These are phyloP conservation scores for Sepiola atlantica DNA, from an alignment of 2,888 invertebrate species.

Conservation along the genomic window DNA sequence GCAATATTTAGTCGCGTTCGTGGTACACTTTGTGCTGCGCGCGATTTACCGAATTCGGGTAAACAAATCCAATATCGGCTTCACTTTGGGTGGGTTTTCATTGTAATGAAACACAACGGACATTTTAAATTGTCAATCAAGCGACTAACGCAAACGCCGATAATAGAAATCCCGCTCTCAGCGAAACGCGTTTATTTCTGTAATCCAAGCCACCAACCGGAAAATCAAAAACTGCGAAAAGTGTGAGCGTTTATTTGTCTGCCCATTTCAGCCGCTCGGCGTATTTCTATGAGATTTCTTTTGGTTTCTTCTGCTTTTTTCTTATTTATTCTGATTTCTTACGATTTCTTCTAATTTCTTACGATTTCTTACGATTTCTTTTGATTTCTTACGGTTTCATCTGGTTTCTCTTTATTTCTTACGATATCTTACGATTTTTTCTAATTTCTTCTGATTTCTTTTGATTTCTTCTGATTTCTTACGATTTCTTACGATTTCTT, in stretches of 20 bases:
- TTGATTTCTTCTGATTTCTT: no score
- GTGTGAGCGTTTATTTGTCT: background rate
- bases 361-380: no score
- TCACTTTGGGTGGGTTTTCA: background rate
- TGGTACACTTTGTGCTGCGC: background rate
- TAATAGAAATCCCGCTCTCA: background rate
- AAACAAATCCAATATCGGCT: constrained; percentile 16
- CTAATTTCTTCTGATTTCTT: no score
- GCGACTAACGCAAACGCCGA: background rate
- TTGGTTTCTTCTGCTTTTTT: background rate
- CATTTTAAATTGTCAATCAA: background rate
- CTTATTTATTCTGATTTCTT: no score
- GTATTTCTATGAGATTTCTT: no score
- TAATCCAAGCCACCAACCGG: background rate
- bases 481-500: no score
- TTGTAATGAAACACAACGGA: background rate
- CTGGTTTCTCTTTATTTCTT: no score
- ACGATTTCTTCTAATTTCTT: no score
- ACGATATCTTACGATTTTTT: no score
- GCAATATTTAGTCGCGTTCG: background rate
- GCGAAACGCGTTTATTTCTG: background rate
- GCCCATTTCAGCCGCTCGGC: background rate
- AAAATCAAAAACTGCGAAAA: background rate
- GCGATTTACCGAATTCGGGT: background rate
- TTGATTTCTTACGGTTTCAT: no score